phyloP scores from a whole-genome alignment of 2,113 vertebrate species.

The Pangasianodon hypophthalmus region DNA sequence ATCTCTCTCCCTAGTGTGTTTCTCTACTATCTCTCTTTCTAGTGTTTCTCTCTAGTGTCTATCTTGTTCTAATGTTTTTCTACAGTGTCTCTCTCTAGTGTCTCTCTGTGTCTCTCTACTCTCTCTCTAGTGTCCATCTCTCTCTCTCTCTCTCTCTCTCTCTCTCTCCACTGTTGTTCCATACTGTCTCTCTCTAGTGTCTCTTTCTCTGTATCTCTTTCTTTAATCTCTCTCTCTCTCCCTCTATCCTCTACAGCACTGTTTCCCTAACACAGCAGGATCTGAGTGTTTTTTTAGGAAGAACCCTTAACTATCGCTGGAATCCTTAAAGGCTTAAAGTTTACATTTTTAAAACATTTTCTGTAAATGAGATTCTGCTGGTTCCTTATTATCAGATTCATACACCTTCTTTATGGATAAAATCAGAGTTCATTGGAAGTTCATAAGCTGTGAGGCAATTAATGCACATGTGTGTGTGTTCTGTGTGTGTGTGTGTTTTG shows the following conservation, averaged over 20 bases:
- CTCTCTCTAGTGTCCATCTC: neutral
- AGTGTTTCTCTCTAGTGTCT: neutral
- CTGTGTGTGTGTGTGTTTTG: constrained; percentile 23
- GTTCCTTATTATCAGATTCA: neutral
- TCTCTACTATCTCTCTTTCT: neutral
- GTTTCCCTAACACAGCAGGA: neutral
- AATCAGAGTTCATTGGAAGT: neutral
- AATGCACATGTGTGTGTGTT: neutral
- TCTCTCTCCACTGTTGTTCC: neutral
- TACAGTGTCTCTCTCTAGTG: neutral
- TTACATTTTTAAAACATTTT: neutral
- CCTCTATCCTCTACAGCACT: neutral
- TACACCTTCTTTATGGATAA: neutral
- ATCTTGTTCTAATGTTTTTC: neutral
- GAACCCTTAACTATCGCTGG: no score
- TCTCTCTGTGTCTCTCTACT: neutral
- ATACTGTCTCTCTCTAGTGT: neutral
- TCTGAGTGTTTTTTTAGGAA: no score
- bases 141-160: neutral
- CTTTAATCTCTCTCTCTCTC: neutral
- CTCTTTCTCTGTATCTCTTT: neutral
- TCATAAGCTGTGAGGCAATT: neutral
- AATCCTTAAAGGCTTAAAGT: neutral
- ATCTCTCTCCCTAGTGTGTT: neutral
- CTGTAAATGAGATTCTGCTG: neutral